These are phyloP conservation scores for Stichopus horrens DNA, from an alignment of 53 echinoderm and acorn worm genomes.

Conservation along the genomic window DNA sequence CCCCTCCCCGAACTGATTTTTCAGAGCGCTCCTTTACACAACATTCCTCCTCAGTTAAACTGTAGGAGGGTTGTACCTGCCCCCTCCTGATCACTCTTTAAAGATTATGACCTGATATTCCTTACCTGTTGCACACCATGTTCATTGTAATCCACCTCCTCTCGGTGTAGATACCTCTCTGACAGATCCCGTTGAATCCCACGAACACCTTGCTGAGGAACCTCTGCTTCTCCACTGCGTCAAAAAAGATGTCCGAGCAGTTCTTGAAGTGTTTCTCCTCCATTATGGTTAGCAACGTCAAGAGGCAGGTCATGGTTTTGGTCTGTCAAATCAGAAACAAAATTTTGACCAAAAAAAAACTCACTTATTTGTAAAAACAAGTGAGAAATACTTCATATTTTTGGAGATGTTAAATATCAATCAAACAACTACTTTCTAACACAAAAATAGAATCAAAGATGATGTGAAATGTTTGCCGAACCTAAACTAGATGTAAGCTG, in stretches of 20 bases:
- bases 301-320: slow-evolving; percentile 66
- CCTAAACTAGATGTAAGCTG: too few species aligned
- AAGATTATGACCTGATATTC: background rate
- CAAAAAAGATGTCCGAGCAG: slow-evolving; percentile 54
- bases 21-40: too few species aligned
- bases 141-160: slow-evolving; percentile 86
- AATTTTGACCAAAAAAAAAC: background rate
- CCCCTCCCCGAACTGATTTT: background rate
- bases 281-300: slow-evolving; percentile 82
- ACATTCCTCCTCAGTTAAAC: too few species aligned
- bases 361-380: too few species aligned
- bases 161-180: slow-evolving; percentile 65
- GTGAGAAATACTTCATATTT: too few species aligned
- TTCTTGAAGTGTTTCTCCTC: slow-evolving; percentile 76
- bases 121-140: slow-evolving; percentile 86
- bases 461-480: too few species aligned
- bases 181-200: slow-evolving; percentile 73
- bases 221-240: slow-evolving; percentile 45
- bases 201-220: slow-evolving; percentile 73
- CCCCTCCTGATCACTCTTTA: background rate
- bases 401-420: too few species aligned
- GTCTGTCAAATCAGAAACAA: slow-evolving; percentile 9
- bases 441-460: too few species aligned
- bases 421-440: too few species aligned
- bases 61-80: too few species aligned